phyloP scores from a whole-genome alignment of 2,797 vertebrate species.

The Poecilia picta region DNA sequence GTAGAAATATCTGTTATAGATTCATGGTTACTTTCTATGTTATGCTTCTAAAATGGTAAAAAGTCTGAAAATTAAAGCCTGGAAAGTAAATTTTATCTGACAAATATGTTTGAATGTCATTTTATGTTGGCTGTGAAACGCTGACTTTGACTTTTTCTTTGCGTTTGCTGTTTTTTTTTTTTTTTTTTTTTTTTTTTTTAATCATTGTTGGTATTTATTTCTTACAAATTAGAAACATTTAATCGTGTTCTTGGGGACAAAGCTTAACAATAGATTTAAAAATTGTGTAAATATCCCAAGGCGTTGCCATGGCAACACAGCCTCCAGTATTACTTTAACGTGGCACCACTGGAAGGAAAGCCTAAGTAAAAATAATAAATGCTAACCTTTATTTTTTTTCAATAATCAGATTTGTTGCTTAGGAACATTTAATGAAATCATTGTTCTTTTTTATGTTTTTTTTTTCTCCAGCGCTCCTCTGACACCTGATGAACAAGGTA shows the following conservation, averaged over 20 bases:
- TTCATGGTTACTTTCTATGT: neutral
- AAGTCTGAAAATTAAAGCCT: neutral
- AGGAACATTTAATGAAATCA: neutral
- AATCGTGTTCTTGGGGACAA: neutral
- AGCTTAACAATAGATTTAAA: neutral
- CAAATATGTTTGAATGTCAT: neutral
- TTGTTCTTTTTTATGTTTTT: slow-evolving; percentile 4
- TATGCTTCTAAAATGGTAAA: neutral
- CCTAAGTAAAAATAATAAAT: neutral
- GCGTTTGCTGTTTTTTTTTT: neutral
- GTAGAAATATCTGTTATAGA: neutral
- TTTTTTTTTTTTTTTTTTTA: too few species aligned
- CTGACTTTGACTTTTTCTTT: neutral
- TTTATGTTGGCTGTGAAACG: neutral
- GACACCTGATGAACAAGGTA: slow-evolving; percentile 83
- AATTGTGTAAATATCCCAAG: neutral
- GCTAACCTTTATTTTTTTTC: neutral
- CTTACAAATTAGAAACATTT: neutral
- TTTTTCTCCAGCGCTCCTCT: slow-evolving; percentile 68
- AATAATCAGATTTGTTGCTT: neutral
- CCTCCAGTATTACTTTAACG: neutral
- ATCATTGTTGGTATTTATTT: neutral
- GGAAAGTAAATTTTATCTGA: neutral
- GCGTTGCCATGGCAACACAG: neutral
- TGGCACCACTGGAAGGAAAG: neutral